phyloP scores from a whole-genome alignment of 2,797 vertebrate genomes.

The Sebastes hubbsi region DNA sequence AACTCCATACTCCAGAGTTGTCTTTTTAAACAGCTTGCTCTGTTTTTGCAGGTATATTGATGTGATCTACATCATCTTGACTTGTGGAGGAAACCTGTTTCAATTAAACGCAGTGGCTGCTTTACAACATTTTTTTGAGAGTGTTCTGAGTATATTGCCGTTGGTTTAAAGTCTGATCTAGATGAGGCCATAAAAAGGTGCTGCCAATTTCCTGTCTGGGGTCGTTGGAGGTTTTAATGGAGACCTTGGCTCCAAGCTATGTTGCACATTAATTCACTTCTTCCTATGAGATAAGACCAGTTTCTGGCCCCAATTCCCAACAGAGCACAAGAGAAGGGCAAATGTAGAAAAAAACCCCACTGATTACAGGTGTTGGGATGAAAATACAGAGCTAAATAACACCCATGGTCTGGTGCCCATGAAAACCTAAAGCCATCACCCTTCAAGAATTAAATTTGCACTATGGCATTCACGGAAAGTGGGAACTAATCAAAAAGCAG shows the following conservation, averaged over 20 bases:
- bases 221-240: conserved; percentile 17
- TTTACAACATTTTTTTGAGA: background rate
- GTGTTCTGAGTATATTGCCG: background rate
- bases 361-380: conserved; percentile 8
- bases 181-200: conserved; percentile 43
- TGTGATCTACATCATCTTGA: background rate
- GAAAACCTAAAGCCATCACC: conserved; percentile 3
- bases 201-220: conserved; percentile 47
- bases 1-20: background rate
- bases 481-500: conserved; percentile 48
- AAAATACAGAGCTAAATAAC: conserved; percentile 13
- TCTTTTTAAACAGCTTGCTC: conserved; percentile 2
- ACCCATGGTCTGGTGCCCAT: background rate
- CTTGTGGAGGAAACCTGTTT: background rate
- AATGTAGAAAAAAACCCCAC: background rate
- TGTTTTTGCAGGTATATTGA: background rate
- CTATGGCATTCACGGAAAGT: conserved; percentile 6
- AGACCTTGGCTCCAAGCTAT: conserved; percentile 25
- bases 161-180: conserved; percentile 39
- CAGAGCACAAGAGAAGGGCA: conserved; percentile 13
- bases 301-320: background rate
- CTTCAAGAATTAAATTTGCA: conserved; percentile 33
- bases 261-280: conserved; percentile 24
- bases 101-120: conserved; percentile 24
- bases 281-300: conserved; percentile 22